phyloP scores from a whole-genome alignment of 1,140 invertebrate species.

The Eurytemora carolleeae region DNA sequence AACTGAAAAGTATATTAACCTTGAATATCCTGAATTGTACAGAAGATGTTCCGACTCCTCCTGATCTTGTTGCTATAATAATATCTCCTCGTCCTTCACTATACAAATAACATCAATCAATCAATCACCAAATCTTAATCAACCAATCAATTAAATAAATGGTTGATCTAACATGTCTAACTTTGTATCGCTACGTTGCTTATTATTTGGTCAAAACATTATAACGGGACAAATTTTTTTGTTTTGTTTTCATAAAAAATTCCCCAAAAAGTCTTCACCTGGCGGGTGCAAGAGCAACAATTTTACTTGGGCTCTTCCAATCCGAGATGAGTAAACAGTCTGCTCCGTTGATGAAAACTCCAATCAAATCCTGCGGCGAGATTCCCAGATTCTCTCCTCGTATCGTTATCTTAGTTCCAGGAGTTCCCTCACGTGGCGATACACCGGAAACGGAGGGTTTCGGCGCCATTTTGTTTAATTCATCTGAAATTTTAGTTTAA shows the following conservation, averaged over 20 bases:
- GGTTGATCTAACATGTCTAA: too few species aligned
- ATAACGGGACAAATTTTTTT: too few species aligned
- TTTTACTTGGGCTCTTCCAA: constrained; percentile 95
- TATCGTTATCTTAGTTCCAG: constrained; percentile 83
- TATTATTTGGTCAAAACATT: too few species aligned
- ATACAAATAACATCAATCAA: too few species aligned
- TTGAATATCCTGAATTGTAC: constrained; percentile 57
- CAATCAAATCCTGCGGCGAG: constrained; percentile 62
- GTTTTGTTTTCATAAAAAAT: too few species aligned
- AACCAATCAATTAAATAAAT: too few species aligned
- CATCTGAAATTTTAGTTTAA: not conserved
- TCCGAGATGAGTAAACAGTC: constrained; percentile 86
- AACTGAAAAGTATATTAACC: too few species aligned
- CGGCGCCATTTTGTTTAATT: not conserved
- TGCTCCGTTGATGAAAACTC: constrained; percentile 78
- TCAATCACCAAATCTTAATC: too few species aligned
- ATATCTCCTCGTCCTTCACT: constrained; percentile 74
- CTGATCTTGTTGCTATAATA: constrained; percentile 69
- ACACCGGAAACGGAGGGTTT: constrained; percentile 79
- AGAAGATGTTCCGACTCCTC: constrained; percentile 77
- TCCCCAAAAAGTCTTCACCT: too few species aligned
- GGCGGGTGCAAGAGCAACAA: constrained; percentile 79
- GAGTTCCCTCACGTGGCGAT: constrained; percentile 91
- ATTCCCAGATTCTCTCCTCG: constrained; percentile 84
- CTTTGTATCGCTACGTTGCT: too few species aligned